A percentile compares a stretch with the other conserved stretches of the same genome.
Evolutionary conservation across 2,797 vertebrate genomes (phyloP).

Genomic region (Pangasius djambal): DNA sequence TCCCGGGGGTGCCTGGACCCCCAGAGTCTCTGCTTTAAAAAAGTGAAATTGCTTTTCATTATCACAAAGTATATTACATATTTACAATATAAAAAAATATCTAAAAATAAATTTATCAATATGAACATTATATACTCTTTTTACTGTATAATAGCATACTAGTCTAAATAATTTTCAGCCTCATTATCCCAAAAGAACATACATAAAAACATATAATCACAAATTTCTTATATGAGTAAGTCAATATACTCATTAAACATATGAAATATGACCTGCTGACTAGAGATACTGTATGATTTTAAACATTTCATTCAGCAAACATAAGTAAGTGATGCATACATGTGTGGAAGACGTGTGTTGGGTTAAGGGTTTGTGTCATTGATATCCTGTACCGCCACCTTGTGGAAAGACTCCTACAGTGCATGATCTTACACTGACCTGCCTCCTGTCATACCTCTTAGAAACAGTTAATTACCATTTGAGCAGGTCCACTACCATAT

Average conservation of each 20-base stretch:
- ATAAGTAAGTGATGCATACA: background rate
- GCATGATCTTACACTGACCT: background rate
- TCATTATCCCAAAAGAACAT: background rate
- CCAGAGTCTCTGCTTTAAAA: background rate
- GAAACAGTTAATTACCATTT: background rate
- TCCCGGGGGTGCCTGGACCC: background rate
- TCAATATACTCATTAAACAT: background rate
- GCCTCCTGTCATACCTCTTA: background rate
- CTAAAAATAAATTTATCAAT: background rate
- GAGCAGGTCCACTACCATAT: background rate
- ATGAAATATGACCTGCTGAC: background rate
- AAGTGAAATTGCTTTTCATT: background rate
- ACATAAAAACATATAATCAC: background rate
- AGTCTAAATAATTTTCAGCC: background rate
- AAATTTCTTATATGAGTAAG: background rate
- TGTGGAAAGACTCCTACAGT: slow-evolving; percentile 52
- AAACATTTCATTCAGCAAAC: background rate
- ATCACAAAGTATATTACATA: background rate
- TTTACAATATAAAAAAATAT: background rate
- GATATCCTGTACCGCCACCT: slow-evolving; percentile 61
- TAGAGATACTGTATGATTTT: background rate
- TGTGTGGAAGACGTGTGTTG: background rate
- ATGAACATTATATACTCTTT: background rate
- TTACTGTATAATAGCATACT: background rate
- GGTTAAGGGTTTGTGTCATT: background rate